Base-by-base conservation (phyloP, 2,113 vertebrate genomes). In the Centrocercus urophasianus region DNA sequence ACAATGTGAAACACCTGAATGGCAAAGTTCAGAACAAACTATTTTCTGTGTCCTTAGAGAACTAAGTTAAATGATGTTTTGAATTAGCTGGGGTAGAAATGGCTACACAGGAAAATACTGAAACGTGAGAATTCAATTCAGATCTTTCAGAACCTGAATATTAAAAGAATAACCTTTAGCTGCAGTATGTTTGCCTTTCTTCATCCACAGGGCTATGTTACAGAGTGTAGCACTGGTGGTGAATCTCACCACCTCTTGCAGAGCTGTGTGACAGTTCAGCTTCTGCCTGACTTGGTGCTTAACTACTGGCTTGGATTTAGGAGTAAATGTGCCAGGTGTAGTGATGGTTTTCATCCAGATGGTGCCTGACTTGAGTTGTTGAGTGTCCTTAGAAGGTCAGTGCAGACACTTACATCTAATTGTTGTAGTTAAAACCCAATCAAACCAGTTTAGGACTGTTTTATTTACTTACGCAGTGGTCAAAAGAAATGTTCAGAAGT, bases 311-410 rank as follows among this genome's bases (percentile, higher is more conserved):
- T 54, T 36, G 52, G 50, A 5, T 83, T 77, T 88, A 27, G 22
- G 38, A 88, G 54, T 47, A 17, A 19, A 2, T 8, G 40, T 75
- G 43, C 15, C 0, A 0, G 70, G n/a, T 0, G 1, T 32, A 28
- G 69, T 21, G 32, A 34, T 2, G 14, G 27, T 59, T 93, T 83
- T 69, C 52, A 25, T 77, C 72, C 34, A 47, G 28, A 6, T 40
- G 57, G 36, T 52, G 57, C 52, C 34, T 64, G 13, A 16, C n/a
- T 34, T 6, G 2, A 52, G 27, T 13, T 30, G 3, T 57, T 64
- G 22, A 75, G 27, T 74, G 90, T 56, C 64, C 42, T 43, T 43
- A 43, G 16, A 71, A 74, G 10, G 21, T 70, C 10, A 8, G 0
- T 45, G 50, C 38, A 11, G 27, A 2, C 4, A 11, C 10, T 56